Conservation (phyloP, 2,113 vertebrate species). For the Phylloscopus trochilus region DNA sequence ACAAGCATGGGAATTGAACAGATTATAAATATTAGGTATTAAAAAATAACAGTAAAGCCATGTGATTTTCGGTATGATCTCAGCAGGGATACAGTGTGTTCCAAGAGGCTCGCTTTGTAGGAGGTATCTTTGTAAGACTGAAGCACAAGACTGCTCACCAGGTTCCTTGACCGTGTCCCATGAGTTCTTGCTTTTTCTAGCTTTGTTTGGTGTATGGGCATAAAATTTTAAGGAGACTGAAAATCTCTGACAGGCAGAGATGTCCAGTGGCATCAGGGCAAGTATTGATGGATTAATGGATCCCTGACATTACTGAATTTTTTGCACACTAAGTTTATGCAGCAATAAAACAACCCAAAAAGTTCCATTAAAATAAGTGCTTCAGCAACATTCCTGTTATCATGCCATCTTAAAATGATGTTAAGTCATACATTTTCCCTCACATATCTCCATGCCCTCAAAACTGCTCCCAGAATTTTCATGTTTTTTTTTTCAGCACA, state of each 20-base stretch:
- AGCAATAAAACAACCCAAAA: neutral
- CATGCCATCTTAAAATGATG: neutral
- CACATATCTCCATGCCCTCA: neutral
- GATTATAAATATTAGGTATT: neutral
- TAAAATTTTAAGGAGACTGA: neutral
- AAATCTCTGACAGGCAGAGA: neutral
- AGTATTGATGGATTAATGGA: neutral
- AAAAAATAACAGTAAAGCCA: neutral
- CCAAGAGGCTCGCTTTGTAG: neutral
- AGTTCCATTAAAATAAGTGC: neutral
- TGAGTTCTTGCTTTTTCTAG: neutral
- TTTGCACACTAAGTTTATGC: neutral
- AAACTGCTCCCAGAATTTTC: neutral
- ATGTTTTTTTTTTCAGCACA: neutral
- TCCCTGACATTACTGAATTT: neutral
- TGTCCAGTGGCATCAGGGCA: neutral
- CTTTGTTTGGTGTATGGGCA: neutral
- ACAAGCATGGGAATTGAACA: neutral
- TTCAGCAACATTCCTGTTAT: neutral
- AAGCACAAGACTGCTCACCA: neutral
- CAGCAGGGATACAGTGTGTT: neutral
- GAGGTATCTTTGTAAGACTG: neutral
- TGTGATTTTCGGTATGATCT: neutral
- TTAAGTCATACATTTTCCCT: neutral
- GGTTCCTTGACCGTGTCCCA: accelerated